Evolutionary conservation across 2,113 vertebrate species (phyloP), one percentile per base, ranked within the genome.

Genomic region (Cephalopterus ornatus): DNA sequence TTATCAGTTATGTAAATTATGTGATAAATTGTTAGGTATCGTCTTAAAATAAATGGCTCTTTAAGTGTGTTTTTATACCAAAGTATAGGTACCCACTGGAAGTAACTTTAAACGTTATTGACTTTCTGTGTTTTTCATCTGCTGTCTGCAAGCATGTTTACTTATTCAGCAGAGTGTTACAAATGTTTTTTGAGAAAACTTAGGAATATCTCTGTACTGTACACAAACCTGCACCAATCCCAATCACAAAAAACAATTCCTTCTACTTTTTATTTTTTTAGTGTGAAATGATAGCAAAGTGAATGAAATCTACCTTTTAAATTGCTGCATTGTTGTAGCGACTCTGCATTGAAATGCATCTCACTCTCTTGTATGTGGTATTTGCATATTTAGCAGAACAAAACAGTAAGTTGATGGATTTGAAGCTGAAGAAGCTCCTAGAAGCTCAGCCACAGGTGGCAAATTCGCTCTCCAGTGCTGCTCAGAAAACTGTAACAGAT

Each of bases 381-480:
- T 98, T 98, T 98, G 93, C 87, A 92, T 98, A 97, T 98, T 88
- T 97, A 99, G 98, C 98, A 97, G 97, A 98, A 97, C 98, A 98
- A 97, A 99, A 98, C 96, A 99, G 98, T 97, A 99, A 98, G 84
- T 98, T 98, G 63, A 94, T 99, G 95, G 99, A 99, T 96, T 98
- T 99, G 96, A 99, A 99, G 97, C 98, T 99, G 95, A 99, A 99
- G 98, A 99, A 98, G 95, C 97, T 98, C 94, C 97, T 98, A 79
- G 99, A 99, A 93, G 85, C 98, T 97, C 98, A 98, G 96, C 98
- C 99, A 94, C 98, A 99, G 97, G 98, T 98, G 97, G 97, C 95
- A 93, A 97, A 98, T 96, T 99, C 98, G 68, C 75, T 98, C 76
- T 96, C 98, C 68, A 94, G 91, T 88, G 91, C 97, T 93, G 81